Evolutionary conservation across 2,888 invertebrate genomes (phyloP).

Genomic region (Drosophila maculinotata): DNA sequence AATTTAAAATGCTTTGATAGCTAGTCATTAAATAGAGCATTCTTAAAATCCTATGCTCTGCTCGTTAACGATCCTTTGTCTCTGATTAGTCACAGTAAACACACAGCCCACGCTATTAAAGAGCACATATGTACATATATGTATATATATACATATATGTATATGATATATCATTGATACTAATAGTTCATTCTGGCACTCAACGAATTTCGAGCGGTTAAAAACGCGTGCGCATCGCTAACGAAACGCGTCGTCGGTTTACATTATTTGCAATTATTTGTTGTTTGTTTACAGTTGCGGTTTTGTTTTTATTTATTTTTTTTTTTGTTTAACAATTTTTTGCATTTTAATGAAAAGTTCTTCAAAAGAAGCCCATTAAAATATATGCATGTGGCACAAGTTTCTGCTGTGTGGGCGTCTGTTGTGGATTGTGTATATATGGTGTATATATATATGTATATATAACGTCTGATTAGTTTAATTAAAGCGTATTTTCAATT

Average conservation of each 20-base stretch:
- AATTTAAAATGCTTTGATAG: too few relatives aligned
- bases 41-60: too few relatives aligned
- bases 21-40: too few relatives aligned
- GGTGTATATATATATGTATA: conserved; percentile 15
- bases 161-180: conserved; percentile 2
- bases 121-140: background rate
- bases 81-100: conserved; percentile 14
- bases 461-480: conserved; percentile 74
- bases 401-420: background rate
- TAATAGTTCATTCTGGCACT: conserved; percentile 6
- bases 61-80: conserved; percentile 11
- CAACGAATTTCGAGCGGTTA: conserved; percentile 3
- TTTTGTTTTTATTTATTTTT: conserved; percentile 7
- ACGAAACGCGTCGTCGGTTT: conserved; percentile 22
- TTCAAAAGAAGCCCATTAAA: conserved; percentile 49
- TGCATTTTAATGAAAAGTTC: conserved; percentile 43
- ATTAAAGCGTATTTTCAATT: conserved; percentile 77
- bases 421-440: background rate
- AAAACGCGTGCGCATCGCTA: conserved; percentile 31
- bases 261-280: conserved; percentile 37
- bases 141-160: background rate
- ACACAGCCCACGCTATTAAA: background rate
- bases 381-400: conserved; percentile 22
- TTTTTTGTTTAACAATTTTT: conserved; percentile 28
- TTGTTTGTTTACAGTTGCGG: conserved; percentile 15